A percentile compares a stretch with the other conserved stretches of the same genome.
These are phyloP conservation scores for Micoletzkya japonica DNA, from an alignment of 2,888 invertebrate species.

Conservation along the genomic window DNA sequence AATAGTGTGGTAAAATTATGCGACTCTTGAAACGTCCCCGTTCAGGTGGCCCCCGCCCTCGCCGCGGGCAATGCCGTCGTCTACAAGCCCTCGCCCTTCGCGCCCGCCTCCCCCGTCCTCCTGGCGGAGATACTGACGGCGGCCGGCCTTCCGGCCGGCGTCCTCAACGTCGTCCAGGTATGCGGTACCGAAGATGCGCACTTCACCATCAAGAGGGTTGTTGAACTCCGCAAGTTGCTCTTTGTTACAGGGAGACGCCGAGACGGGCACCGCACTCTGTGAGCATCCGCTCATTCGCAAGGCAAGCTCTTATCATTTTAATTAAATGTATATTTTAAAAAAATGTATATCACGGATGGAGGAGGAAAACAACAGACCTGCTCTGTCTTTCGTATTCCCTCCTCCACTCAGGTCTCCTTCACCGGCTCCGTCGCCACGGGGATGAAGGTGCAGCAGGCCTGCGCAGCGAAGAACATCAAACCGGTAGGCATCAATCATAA, in stretches of 20 bases:
- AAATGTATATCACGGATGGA: too few relatives aligned
- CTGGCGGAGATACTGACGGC: slow-evolving; percentile 69
- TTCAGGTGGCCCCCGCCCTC: slow-evolving; percentile 66
- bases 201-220: too few relatives aligned
- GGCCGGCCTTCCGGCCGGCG: slow-evolving; percentile 69
- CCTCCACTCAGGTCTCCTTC: slow-evolving; percentile 68
- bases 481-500: slow-evolving; percentile 50
- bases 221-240: too few relatives aligned
- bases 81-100: slow-evolving; percentile 70
- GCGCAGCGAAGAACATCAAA: slow-evolving; percentile 65
- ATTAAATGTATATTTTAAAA: not conserved
- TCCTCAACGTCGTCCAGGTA: slow-evolving; percentile 70
- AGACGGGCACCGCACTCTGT: slow-evolving; percentile 67
- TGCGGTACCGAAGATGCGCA: not conserved
- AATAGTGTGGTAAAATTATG: not conserved
- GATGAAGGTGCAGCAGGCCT: slow-evolving; percentile 65
- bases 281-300: slow-evolving; percentile 68
- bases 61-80: slow-evolving; percentile 71
- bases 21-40: not conserved
- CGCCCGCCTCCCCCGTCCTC: slow-evolving; percentile 69
- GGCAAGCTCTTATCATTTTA: not conserved
- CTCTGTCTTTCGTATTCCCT: too few relatives aligned
- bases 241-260: slow-evolving; percentile 65
- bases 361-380: too few relatives aligned
- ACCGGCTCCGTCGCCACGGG: slow-evolving; percentile 68